phyloP scores from a whole-genome alignment of 2,113 vertebrate genomes.

The Sula dactylatra region DNA sequence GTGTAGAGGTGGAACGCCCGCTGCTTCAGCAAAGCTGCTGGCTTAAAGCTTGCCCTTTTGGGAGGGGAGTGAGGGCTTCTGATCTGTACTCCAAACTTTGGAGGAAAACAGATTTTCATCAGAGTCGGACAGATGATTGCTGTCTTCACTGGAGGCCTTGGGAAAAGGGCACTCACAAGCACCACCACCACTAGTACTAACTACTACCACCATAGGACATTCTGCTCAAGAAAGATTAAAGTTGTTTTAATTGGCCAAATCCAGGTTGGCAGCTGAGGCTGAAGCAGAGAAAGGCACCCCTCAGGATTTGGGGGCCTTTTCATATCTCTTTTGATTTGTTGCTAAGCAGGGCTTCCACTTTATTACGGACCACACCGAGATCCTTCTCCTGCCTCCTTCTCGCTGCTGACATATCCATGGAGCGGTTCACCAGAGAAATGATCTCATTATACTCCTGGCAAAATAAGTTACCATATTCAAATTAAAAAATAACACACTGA shows the following conservation, averaged over 20 bases:
- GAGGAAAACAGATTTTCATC: background rate
- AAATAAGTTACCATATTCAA: background rate
- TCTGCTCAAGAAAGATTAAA: background rate
- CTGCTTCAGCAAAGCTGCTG: background rate
- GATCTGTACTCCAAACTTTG: background rate
- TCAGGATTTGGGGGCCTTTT: background rate
- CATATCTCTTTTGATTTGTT: background rate
- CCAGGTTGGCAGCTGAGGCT: background rate
- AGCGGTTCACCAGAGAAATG: background rate
- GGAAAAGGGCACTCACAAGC: background rate
- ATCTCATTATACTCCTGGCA: background rate
- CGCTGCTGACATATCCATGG: background rate
- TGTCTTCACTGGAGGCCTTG: background rate
- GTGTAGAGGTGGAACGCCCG: background rate
- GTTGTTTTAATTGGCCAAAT: background rate
- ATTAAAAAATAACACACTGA: background rate
- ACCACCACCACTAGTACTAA: background rate
- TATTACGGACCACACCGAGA: background rate
- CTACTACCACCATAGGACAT: background rate
- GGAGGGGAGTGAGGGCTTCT: background rate
- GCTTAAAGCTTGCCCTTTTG: background rate
- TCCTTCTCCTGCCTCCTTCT: background rate
- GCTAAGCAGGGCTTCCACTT: background rate
- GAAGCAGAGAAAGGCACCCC: background rate
- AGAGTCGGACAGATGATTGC: no score